Evolutionary conservation across 1,140 invertebrate species (phyloP).

Genomic region (Rhynchophorus ferrugineus): DNA sequence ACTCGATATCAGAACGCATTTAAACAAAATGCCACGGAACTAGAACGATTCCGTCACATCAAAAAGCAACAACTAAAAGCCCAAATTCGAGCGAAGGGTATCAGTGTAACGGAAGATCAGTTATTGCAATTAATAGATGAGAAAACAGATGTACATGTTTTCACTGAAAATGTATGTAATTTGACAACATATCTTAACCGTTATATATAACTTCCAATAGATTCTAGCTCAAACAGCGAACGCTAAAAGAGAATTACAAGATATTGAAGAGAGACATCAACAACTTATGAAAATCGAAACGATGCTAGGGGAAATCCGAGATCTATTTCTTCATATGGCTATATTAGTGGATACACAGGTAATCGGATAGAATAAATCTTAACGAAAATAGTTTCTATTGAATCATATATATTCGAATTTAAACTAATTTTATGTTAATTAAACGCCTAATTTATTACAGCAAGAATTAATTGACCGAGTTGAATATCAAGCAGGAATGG

Average conservation of each 20-base stretch:
- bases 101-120: slow-evolving; percentile 29
- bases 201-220: slow-evolving; percentile 42
- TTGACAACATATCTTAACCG: slow-evolving; percentile 15
- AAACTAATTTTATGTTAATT: slow-evolving; percentile 5
- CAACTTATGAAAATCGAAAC: slow-evolving; percentile 79
- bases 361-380: slow-evolving; percentile 14
- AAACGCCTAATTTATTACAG: slow-evolving; percentile 39
- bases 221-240: slow-evolving; percentile 73
- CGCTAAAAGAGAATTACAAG: slow-evolving; percentile 71
- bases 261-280: slow-evolving; percentile 73
- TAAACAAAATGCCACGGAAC: slow-evolving; percentile 20
- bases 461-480: slow-evolving; percentile 64
- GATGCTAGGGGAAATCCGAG: slow-evolving; percentile 69
- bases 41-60: slow-evolving; percentile 27
- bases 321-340: slow-evolving; percentile 76
- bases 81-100: slow-evolving; percentile 29
- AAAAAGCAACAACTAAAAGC: slow-evolving; percentile 25
- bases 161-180: slow-evolving; percentile 35
- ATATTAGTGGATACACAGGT: slow-evolving; percentile 68
- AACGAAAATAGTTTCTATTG: neutral
- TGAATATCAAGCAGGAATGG: slow-evolving; percentile 62
- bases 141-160: slow-evolving; percentile 29
- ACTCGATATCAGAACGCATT: slow-evolving; percentile 28
- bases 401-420: too few relatives aligned
- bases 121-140: slow-evolving; percentile 25